These are phyloP conservation scores for Anolis sagrei DNA, from an alignment of 2,113 vertebrate genomes.

Conservation along the genomic window DNA sequence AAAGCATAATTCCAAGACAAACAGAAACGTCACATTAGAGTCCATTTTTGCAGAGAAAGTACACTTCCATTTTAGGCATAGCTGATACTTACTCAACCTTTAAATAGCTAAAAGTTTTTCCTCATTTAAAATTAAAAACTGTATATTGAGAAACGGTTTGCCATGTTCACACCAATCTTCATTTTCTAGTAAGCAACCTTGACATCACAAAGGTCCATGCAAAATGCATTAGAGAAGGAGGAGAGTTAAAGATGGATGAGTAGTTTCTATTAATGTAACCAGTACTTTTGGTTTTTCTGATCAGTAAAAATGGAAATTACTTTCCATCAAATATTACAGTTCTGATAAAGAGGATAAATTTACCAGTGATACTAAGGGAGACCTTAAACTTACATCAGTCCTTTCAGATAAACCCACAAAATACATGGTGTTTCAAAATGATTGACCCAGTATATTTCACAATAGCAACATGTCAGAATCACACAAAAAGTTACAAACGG, in stretches of 20 bases:
- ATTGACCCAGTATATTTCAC: too few relatives aligned
- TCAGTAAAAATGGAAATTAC: not conserved
- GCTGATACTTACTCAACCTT: constrained; percentile 6
- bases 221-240: too few relatives aligned
- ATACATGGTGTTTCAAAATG: not conserved
- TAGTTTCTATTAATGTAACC: not conserved
- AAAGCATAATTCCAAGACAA: not conserved
- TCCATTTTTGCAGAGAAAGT: not conserved
- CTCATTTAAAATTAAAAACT: not conserved
- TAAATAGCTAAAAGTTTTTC: not conserved
- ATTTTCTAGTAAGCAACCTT: not conserved
- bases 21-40: constrained; percentile 16
- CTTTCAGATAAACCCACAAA: not conserved
- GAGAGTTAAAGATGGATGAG: not conserved
- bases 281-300: not conserved
- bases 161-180: not conserved
- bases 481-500: too few relatives aligned
- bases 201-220: not conserved
- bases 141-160: not conserved
- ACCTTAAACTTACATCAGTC: not conserved
- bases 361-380: not conserved
- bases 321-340: not conserved
- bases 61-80: not conserved
- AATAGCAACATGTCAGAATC: too few relatives aligned
- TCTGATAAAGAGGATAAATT: not conserved